phyloP scores from a whole-genome alignment of 2,113 vertebrate species.

The Pachyramphus minor region DNA sequence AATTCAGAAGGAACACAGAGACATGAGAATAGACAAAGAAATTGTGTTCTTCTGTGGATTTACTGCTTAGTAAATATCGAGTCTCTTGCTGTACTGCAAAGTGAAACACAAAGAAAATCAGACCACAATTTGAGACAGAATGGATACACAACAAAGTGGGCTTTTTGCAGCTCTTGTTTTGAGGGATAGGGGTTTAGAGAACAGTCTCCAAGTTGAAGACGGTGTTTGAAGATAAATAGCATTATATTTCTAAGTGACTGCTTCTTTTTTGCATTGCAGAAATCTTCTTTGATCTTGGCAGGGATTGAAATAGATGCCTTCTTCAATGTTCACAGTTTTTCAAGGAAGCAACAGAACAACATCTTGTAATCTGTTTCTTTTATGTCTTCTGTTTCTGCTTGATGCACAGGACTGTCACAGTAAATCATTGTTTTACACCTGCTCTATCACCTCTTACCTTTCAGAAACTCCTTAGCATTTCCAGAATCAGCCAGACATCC shows the following conservation, averaged over 20 bases:
- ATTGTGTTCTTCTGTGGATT: neutral
- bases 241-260: neutral
- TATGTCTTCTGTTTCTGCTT: neutral
- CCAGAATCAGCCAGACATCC: neutral
- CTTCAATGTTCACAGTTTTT: neutral
- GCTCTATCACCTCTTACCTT: neutral
- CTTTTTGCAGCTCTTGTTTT: neutral
- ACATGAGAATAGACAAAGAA: neutral
- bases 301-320: neutral
- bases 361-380: neutral
- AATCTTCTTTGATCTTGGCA: slow-evolving; percentile 20
- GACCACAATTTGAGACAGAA: neutral
- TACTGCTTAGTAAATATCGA: neutral
- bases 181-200: neutral
- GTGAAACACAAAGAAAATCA: neutral
- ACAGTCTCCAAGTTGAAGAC: neutral
- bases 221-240: neutral
- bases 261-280: neutral
- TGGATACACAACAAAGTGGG: neutral
- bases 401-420: neutral
- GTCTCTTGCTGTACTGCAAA: neutral
- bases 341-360: neutral
- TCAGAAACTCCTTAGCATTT: neutral
- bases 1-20: neutral
- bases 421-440: neutral